Conservation (phyloP, 2,888 invertebrate species). For the Protonemura montana region DNA sequence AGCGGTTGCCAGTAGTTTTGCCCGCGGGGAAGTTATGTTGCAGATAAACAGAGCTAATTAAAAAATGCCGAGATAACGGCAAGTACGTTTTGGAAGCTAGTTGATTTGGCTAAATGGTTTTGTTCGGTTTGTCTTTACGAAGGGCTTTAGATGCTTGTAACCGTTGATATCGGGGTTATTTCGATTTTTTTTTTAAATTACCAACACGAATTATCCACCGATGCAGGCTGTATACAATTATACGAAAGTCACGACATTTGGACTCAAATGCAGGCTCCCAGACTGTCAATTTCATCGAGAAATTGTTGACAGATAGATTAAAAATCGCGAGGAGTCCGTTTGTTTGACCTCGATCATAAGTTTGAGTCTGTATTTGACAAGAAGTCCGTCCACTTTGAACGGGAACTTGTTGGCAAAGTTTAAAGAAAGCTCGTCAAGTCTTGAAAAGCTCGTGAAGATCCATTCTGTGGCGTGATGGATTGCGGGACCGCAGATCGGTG, state of each 20-base stretch:
- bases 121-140: background rate
- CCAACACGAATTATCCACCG: no score
- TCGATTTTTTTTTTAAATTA: no score
- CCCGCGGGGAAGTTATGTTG: background rate
- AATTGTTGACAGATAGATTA: no score
- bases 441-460: background rate
- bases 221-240: no score
- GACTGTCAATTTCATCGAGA: no score
- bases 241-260: no score
- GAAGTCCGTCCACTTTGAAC: background rate
- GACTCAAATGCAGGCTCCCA: no score
- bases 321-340: background rate
- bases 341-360: background rate
- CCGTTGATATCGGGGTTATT: no score
- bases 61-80: background rate
- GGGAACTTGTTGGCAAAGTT: background rate
- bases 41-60: background rate
- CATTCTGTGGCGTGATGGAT: background rate
- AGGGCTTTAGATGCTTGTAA: no score
- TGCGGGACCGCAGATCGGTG: background rate
- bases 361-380: background rate
- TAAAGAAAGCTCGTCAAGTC: background rate
- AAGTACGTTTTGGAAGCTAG: background rate
- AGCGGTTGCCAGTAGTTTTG: background rate
- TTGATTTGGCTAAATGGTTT: background rate